These are phyloP conservation scores for Rhinichthys klamathensis DNA, from an alignment of 2,113 vertebrate species.

Conservation along the genomic window DNA sequence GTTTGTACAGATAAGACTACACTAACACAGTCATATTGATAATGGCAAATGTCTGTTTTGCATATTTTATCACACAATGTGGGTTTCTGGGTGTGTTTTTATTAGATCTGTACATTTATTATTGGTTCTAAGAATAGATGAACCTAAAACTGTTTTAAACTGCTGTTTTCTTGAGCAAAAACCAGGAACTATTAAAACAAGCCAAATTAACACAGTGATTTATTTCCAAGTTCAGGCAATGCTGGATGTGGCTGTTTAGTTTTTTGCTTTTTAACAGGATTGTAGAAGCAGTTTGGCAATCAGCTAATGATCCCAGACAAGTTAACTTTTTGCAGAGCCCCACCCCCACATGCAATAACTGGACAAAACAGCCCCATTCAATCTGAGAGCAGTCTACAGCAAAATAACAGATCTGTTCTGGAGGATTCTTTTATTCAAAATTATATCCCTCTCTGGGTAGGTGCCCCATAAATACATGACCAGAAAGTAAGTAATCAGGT, in stretches of 20 bases:
- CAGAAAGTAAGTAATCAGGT: conserved; percentile 13
- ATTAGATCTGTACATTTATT: background rate
- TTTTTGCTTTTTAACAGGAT: background rate
- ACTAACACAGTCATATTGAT: background rate
- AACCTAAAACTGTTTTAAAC: background rate
- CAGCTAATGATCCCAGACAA: conserved; percentile 1
- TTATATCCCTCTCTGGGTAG: background rate
- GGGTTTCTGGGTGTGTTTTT: background rate
- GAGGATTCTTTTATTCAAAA: background rate
- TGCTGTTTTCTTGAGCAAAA: conserved; percentile 8
- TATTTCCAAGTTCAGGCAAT: conserved; percentile 5
- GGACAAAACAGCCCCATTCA: background rate
- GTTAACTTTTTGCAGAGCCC: background rate
- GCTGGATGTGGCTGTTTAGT: background rate
- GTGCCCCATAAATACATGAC: background rate
- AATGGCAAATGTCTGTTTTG: background rate
- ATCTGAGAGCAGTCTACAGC: background rate
- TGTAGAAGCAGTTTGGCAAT: conserved; percentile 7
- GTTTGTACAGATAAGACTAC: conserved; percentile 13
- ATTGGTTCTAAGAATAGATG: background rate
- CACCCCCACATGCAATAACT: background rate
- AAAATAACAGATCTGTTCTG: conserved; percentile 1
- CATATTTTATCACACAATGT: conserved; percentile 8
- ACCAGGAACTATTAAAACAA: background rate
- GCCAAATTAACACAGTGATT: background rate